Percentiles rank a stretch among this genome's conserved stretches.
Evolutionary conservation across 2,888 invertebrate genomes (phyloP).

Genomic region (Willowsia nigromaculata): DNA sequence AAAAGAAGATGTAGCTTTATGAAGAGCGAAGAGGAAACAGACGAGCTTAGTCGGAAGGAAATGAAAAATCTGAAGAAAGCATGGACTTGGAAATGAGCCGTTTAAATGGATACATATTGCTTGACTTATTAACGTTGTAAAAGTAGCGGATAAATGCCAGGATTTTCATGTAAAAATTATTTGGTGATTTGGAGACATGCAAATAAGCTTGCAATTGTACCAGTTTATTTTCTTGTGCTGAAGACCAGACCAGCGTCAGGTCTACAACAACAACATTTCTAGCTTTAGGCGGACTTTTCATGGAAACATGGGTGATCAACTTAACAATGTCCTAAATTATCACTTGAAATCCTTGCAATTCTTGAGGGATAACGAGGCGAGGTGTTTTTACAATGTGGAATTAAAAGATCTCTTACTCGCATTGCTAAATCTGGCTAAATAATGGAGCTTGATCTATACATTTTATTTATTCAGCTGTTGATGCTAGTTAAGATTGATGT

Average conservation of each 20-base stretch:
- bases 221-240: too few relatives aligned
- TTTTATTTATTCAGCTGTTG: neutral
- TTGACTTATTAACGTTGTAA: neutral
- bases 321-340: too few relatives aligned
- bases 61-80: slow-evolving; percentile 18
- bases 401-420: too few relatives aligned
- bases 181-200: too few relatives aligned
- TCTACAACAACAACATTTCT: too few relatives aligned
- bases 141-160: neutral
- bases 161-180: neutral
- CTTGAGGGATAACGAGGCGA: too few relatives aligned
- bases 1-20: neutral
- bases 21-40: slow-evolving; percentile 14
- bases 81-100: slow-evolving; percentile 17
- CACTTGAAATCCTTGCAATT: too few relatives aligned
- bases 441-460: too few relatives aligned
- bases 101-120: neutral
- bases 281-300: neutral
- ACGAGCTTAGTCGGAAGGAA: neutral
- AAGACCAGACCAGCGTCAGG: too few relatives aligned
- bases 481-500: neutral
- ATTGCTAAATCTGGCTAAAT: too few relatives aligned
- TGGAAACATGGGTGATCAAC: neutral
- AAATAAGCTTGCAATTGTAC: too few relatives aligned
- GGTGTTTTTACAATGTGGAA: too few relatives aligned